phyloP scores from a whole-genome alignment of 1,140 invertebrate genomes.

The Eriosoma lanigerum region DNA sequence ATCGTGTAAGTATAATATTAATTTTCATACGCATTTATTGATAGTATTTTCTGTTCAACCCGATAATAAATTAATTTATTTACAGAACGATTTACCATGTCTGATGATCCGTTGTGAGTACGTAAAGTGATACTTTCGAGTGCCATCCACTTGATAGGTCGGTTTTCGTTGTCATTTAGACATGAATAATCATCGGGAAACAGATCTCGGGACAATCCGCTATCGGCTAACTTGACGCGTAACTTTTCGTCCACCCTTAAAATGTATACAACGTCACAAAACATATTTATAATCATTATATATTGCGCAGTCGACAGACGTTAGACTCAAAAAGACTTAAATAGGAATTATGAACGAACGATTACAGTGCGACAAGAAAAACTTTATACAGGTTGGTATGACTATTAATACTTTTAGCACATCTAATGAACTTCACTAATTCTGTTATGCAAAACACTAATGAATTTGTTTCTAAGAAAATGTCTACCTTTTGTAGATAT shows the following conservation, averaged over 20 bases:
- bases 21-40: too few species aligned
- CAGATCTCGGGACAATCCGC: conserved; percentile 84
- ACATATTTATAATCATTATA: conserved; percentile 29
- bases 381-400: too few species aligned
- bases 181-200: conserved; percentile 96
- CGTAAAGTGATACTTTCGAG: conserved; percentile 82
- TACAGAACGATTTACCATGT: conserved; percentile 70
- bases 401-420: background rate
- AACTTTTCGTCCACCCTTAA: conserved; percentile 78
- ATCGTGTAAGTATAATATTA: too few species aligned
- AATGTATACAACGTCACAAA: conserved; percentile 33
- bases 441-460: background rate
- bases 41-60: too few species aligned
- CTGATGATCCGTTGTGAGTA: conserved; percentile 76
- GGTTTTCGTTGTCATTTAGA: conserved; percentile 90
- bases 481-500: background rate
- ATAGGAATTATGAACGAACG: conserved; percentile 37
- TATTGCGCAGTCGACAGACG: background rate
- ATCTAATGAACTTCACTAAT: background rate
- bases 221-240: conserved; percentile 86
- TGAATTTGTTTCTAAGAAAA: background rate
- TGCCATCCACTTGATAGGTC: conserved; percentile 94
- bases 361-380: background rate
- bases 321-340: conserved; percentile 17
- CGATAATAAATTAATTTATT: too few species aligned